Percentiles rank a stretch among this genome's conserved stretches.
phyloP scores from a whole-genome alignment of 2,797 vertebrate genomes.

The Anguilla anguilla region DNA sequence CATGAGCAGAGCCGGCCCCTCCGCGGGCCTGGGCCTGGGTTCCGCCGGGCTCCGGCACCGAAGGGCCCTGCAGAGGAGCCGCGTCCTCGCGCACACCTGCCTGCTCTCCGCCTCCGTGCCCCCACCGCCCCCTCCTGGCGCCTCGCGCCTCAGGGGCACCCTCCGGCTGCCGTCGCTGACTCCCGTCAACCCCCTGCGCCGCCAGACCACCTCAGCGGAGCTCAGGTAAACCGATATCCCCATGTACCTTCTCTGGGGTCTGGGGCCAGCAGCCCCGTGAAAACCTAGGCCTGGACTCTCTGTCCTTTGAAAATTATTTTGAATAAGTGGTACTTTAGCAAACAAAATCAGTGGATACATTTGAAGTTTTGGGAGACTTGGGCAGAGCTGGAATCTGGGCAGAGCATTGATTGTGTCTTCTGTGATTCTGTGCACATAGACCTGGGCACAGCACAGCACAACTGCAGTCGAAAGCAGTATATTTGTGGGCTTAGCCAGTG shows the following conservation, averaged over 20 bases:
- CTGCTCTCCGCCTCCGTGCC: slow-evolving; percentile 50
- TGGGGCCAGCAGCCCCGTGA: not conserved
- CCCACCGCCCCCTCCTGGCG: slow-evolving; percentile 36
- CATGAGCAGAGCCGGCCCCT: slow-evolving; percentile 57
- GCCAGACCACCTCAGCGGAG: slow-evolving; percentile 48
- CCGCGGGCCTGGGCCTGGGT: slow-evolving; percentile 51
- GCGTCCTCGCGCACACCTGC: slow-evolving; percentile 43
- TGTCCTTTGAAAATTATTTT: not conserved
- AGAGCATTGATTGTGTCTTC: not conserved
- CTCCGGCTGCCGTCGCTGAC: slow-evolving; percentile 64
- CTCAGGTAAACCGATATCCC: slow-evolving; percentile 61
- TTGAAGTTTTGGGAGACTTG: not conserved
- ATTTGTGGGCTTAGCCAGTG: not conserved
- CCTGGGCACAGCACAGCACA: not conserved
- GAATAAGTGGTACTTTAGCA: not conserved
- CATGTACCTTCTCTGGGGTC: not conserved
- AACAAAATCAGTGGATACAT: not conserved
- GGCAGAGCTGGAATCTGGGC: not conserved
- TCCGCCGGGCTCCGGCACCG: slow-evolving; percentile 43
- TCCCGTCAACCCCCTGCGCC: slow-evolving; percentile 43
- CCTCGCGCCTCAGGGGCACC: slow-evolving; percentile 37
- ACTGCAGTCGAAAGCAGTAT: not conserved
- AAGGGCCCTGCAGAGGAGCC: slow-evolving; percentile 43
- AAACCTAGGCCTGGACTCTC: not conserved
- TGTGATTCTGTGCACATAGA: not conserved